These are phyloP conservation scores for Epistrophe eligans DNA, from an alignment of 2,888 invertebrate genomes.

Conservation along the genomic window DNA sequence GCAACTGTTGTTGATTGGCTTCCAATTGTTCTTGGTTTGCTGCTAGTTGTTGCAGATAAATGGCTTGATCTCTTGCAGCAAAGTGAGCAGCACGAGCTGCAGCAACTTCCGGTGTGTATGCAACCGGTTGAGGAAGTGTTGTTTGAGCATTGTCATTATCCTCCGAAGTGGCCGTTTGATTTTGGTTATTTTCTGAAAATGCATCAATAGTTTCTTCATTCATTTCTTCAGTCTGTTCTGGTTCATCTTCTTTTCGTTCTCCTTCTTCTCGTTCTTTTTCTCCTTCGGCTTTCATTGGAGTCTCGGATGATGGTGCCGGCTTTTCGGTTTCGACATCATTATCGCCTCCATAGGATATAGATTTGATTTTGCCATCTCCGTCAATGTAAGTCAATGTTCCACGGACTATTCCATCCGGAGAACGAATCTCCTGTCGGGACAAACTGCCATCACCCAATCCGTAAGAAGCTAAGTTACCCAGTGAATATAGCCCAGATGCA, in stretches of 20 bases:
- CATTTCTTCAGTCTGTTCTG: conserved; percentile 21
- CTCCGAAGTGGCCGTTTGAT: background rate
- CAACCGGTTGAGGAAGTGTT: conserved; percentile 53
- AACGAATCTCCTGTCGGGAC: conserved; percentile 59
- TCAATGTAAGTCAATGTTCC: conserved; percentile 82
- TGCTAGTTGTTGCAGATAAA: conserved; percentile 48
- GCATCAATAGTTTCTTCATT: conserved; percentile 8
- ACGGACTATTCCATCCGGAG: conserved; percentile 78
- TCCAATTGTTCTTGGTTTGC: conserved; percentile 33
- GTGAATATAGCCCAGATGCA: conserved; percentile 40
- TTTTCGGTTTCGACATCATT: background rate
- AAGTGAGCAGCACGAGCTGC: conserved; percentile 74
- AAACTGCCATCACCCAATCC: conserved; percentile 54
- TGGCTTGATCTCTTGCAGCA: conserved; percentile 65
- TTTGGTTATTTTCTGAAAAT: background rate
- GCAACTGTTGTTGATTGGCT: conserved; percentile 29
- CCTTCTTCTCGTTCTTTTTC: background rate
- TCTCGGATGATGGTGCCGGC: background rate
- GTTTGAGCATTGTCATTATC: background rate
- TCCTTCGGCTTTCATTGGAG: conserved; percentile 6
- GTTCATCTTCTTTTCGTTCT: background rate
- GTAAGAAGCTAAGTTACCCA: conserved; percentile 42
- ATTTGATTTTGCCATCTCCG: conserved; percentile 78
- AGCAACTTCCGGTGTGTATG: conserved; percentile 68
- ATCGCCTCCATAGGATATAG: conserved; percentile 78